Conservation (phyloP, 1,140 invertebrate genomes). For the Microvelia longipes region DNA sequence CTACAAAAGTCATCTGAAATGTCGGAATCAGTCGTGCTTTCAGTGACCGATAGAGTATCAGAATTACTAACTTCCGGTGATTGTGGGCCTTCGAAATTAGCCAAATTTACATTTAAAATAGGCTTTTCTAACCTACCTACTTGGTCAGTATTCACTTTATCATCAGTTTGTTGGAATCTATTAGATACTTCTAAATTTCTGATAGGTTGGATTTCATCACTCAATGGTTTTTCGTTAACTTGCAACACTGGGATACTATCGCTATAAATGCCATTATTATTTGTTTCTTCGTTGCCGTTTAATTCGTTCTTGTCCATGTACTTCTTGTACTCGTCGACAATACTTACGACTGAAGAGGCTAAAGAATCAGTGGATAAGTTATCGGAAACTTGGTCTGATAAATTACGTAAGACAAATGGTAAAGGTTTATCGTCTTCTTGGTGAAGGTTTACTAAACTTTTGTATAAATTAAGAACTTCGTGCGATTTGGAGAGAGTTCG, state of each 20-base stretch:
- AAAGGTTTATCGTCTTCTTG: conserved; percentile 5
- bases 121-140: too few relatives aligned
- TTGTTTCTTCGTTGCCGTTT: not conserved
- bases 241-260: not conserved
- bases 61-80: conserved; percentile 4
- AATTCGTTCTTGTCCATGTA: not conserved
- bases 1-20: conserved; percentile 18
- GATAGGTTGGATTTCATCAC: too few relatives aligned
- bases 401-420: not conserved
- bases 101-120: not conserved
- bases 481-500: conserved; percentile 39
- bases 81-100: not conserved
- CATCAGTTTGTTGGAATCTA: not conserved
- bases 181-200: too few relatives aligned
- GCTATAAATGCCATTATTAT: not conserved
- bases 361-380: conserved; percentile 2
- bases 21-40: conserved; percentile 17
- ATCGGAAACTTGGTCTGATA: not conserved
- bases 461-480: conserved; percentile 36
- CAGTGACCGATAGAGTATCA: conserved; percentile 13
- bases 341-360: not conserved
- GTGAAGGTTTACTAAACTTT: conserved; percentile 14
- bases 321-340: not conserved
- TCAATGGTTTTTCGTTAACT: not conserved
- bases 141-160: too few relatives aligned